phyloP scores from a whole-genome alignment of 2,113 vertebrate species.

The Himantopus leucocephalus region DNA sequence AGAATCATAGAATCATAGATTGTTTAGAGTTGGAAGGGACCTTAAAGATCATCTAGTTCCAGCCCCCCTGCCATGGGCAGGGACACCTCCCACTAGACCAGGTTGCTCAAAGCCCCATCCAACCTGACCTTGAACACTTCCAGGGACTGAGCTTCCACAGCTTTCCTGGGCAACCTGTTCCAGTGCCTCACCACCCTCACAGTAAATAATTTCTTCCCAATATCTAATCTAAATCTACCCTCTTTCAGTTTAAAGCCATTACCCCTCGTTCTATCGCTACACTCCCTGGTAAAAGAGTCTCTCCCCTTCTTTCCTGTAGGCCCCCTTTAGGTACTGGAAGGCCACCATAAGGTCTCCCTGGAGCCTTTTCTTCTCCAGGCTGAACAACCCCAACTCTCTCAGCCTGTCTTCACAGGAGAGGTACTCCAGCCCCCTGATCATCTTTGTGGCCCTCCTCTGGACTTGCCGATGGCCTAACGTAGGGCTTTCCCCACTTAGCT shows the following conservation, averaged over 20 bases:
- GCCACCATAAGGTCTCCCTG: background rate
- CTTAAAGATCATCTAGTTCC: background rate
- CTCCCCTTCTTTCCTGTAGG: background rate
- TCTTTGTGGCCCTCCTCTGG: background rate
- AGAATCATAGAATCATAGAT: background rate
- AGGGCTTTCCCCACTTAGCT: background rate
- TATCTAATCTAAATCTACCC: background rate
- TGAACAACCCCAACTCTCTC: background rate
- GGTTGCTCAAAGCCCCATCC: background rate
- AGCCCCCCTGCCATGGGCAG: background rate
- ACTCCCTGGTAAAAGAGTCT: background rate
- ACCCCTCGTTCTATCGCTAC: background rate
- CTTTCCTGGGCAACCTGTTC: background rate
- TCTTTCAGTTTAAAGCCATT: background rate
- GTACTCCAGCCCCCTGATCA: background rate
- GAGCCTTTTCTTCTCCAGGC: background rate
- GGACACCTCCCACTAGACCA: background rate
- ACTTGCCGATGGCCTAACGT: rapidly evolving
- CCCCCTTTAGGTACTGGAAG: background rate
- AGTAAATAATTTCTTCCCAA: background rate
- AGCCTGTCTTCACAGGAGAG: background rate
- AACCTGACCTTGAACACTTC: background rate
- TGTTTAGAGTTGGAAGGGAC: background rate
- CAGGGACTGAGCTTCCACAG: background rate
- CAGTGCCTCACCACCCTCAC: background rate